Evolutionary conservation across 2,888 invertebrate species (phyloP).

Genomic region (Xestobium rufovillosum): DNA sequence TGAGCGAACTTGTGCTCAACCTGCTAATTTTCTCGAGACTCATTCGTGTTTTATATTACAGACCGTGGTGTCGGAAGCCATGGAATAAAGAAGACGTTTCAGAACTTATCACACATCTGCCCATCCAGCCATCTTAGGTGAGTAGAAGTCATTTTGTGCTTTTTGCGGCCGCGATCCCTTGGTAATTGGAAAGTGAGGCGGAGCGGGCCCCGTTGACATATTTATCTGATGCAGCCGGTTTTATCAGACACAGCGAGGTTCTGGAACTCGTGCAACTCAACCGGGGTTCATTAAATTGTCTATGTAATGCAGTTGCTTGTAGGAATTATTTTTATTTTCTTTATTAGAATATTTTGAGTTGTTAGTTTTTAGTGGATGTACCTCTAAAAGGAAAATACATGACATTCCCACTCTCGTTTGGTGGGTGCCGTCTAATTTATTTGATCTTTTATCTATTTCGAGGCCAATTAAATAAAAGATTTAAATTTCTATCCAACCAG

Average conservation of each 20-base stretch:
- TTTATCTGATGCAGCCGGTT: constrained; percentile 42
- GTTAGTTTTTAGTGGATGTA: no score
- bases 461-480: no score
- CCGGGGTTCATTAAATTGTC: constrained; percentile 35
- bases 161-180: constrained; percentile 28
- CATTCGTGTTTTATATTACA: no score
- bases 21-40: no score
- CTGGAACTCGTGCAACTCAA: constrained; percentile 36
- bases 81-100: constrained; percentile 37
- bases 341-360: background rate
- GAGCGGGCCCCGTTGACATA: constrained; percentile 41
- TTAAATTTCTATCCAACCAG: no score
- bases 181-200: constrained; percentile 36
- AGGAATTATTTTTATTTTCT: constrained; percentile 27
- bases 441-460: no score
- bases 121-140: constrained; percentile 39
- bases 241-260: constrained; percentile 36
- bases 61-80: no score
- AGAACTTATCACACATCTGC: constrained; percentile 36
- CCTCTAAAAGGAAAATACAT: no score
- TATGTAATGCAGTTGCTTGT: constrained; percentile 32
- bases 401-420: no score
- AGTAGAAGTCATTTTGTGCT: constrained; percentile 34
- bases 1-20: no score
- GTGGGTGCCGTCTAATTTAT: no score